Evolutionary conservation across 2,113 vertebrate species (phyloP).

Genomic region (Perccottus glenii): DNA sequence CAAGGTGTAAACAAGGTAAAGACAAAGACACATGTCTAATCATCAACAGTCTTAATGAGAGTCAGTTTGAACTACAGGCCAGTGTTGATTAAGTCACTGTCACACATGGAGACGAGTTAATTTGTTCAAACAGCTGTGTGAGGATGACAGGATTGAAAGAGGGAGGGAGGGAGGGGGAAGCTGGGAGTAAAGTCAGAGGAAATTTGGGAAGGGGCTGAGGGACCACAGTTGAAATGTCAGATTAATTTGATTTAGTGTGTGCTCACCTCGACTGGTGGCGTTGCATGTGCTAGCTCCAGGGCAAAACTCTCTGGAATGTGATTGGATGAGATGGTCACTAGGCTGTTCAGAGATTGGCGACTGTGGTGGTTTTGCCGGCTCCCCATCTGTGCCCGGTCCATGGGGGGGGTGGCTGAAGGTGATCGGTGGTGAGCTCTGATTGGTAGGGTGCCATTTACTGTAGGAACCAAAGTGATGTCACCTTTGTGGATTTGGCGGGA

Average conservation of each 20-base stretch:
- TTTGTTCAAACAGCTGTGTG: slow-evolving; percentile 59
- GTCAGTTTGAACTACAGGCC: slow-evolving; percentile 58
- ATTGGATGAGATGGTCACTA: slow-evolving; percentile 98
- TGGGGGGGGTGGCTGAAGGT: slow-evolving; percentile 87
- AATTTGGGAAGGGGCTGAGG: slow-evolving; percentile 25
- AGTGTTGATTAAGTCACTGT: slow-evolving; percentile 64
- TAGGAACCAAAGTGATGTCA: slow-evolving; percentile 95
- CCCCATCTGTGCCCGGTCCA: slow-evolving; percentile 92
- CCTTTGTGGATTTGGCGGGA: slow-evolving; percentile 97
- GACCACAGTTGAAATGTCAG: slow-evolving; percentile 33
- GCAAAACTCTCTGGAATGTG: slow-evolving; percentile 96
- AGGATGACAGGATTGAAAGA: slow-evolving; percentile 14
- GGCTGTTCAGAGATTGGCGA: slow-evolving; percentile 95
- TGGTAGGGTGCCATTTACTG: slow-evolving; percentile 92
- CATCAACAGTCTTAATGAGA: slow-evolving; percentile 65
- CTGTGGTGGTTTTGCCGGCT: slow-evolving; percentile 93
- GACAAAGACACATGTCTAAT: slow-evolving; percentile 68
- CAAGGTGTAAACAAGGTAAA: slow-evolving; percentile 70
- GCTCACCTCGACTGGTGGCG: slow-evolving; percentile 96
- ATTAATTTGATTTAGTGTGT: slow-evolving; percentile 22
- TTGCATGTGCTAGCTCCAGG: slow-evolving; percentile 92
- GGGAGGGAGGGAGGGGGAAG: not conserved
- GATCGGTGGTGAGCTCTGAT: slow-evolving; percentile 93
- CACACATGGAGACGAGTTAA: slow-evolving; percentile 56
- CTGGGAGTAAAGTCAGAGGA: slow-evolving; percentile 6